phyloP scores from a whole-genome alignment of 2,888 invertebrate species.

The Galerucella pusilla region DNA sequence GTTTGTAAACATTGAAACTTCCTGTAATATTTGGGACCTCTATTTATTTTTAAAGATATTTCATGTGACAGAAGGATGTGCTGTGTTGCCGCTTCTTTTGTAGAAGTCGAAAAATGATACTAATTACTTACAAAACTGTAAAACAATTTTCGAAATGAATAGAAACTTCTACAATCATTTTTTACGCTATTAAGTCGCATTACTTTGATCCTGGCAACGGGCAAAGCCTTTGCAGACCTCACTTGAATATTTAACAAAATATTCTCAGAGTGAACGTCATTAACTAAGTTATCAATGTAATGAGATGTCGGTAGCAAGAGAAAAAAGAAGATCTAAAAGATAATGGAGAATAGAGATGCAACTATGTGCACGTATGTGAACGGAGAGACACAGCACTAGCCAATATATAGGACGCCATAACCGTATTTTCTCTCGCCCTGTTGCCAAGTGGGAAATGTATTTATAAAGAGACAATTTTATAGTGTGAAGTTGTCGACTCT shows the following conservation, averaged over 20 bases:
- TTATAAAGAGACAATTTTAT: too few relatives aligned
- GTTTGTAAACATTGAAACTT: too few relatives aligned
- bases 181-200: too few relatives aligned
- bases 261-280: neutral
- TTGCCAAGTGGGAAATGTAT: neutral
- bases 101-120: too few relatives aligned
- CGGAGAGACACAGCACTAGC: neutral
- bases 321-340: neutral
- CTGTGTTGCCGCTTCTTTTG: too few relatives aligned
- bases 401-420: conserved; percentile 22
- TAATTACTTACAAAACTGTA: too few relatives aligned
- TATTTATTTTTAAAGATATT: too few relatives aligned
- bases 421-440: conserved; percentile 1
- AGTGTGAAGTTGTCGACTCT: too few relatives aligned
- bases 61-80: too few relatives aligned
- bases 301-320: conserved; percentile 13
- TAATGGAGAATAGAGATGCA: conserved; percentile 17
- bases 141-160: too few relatives aligned
- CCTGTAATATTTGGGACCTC: too few relatives aligned
- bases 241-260: neutral
- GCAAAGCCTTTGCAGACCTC: neutral
- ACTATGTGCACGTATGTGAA: neutral
- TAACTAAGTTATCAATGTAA: conserved; percentile 7
- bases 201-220: neutral
- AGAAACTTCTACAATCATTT: too few relatives aligned